These are phyloP conservation scores for Brachionichthys hirsutus DNA, from an alignment of 2,113 vertebrate genomes.

Conservation along the genomic window DNA sequence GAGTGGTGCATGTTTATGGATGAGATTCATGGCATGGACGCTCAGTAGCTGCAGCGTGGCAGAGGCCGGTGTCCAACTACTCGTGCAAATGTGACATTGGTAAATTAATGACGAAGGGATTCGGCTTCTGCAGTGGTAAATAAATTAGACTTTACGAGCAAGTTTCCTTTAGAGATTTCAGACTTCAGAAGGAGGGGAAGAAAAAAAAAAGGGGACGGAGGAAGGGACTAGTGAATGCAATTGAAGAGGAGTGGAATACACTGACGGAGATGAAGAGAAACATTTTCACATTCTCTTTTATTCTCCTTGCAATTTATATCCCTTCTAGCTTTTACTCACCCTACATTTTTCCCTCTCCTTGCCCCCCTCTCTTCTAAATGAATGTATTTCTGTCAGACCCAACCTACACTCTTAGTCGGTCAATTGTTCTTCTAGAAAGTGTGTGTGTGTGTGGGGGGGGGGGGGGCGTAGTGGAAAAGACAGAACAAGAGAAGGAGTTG, in stretches of 20 bases:
- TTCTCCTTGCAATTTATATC: constrained; percentile 10
- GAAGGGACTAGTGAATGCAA: constrained; percentile 20
- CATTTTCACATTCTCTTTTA: constrained; percentile 15
- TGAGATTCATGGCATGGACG: constrained; percentile 41
- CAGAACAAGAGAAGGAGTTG: constrained; percentile 23
- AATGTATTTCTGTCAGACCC: constrained; percentile 29
- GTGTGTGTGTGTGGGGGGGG: constrained; percentile 19
- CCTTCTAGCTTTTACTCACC: constrained; percentile 12
- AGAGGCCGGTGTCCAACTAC: constrained; percentile 45
- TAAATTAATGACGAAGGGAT: constrained; percentile 65
- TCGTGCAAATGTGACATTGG: constrained; percentile 50
- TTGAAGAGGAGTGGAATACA: constrained; percentile 31
- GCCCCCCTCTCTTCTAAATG: neutral
- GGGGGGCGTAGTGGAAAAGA: constrained; percentile 4
- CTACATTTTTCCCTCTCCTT: neutral
- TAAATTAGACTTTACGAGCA: constrained; percentile 56
- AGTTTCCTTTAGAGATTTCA: constrained; percentile 57
- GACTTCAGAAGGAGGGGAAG: constrained; percentile 59
- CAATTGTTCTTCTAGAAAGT: constrained; percentile 41
- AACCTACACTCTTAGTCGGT: constrained; percentile 37
- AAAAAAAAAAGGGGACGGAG: constrained; percentile 43
- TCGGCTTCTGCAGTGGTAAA: constrained; percentile 60
- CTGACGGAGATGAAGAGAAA: constrained; percentile 26
- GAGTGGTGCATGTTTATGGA: constrained; percentile 58
- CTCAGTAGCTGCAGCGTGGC: constrained; percentile 14